Base-by-base conservation (phyloP, 2,113 vertebrate genomes). In the Onychorhynchus coronatus region DNA sequence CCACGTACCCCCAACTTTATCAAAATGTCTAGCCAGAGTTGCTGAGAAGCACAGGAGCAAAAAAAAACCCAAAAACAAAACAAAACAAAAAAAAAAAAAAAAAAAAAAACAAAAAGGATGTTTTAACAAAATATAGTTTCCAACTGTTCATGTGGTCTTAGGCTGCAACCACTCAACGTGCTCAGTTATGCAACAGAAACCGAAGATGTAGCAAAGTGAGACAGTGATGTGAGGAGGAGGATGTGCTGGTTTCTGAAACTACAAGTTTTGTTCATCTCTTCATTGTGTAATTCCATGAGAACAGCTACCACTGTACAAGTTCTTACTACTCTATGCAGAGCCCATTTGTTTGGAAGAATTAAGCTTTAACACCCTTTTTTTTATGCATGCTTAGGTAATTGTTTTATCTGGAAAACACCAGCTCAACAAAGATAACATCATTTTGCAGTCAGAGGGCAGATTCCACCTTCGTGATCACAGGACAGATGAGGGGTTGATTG, bases 351-450 rank as follows among this genome's bases (percentile, higher is more conserved):
- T 42, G 25, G 59, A 74, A 85, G 18, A 76, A 20, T 59, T 39
- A 72, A 63, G 19, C 6, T 90, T 83, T 83, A 89, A 78, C 37
- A n/a, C 7, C 16, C 37, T 14, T 80, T 80, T 35, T 80, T 56
- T 53, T 21, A 12, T 87, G 82, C 27, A 63, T 65, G 62, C 52
- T 62, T 89, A 99, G 99, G 93, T 88, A 58, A 87, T 99, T 56
- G 94, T 92, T 19, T 98, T 98, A 93, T 98, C 98, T 70, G 99
- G 99, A 80, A 97, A 97, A 75, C 98, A 99, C 93, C 97, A 97
- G 39, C 73, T 98, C 74, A 98, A 97, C 95, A 97, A 97, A 47
- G 98, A 97, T 59, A 97, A 98, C 85, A 71, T 90, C 2, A 62
- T 99, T 90, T 87, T 99, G 70, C 98, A 97, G 49, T 98, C 98